These are phyloP conservation scores for Chesias legatella DNA, from an alignment of 2,888 invertebrate genomes.

Conservation along the genomic window DNA sequence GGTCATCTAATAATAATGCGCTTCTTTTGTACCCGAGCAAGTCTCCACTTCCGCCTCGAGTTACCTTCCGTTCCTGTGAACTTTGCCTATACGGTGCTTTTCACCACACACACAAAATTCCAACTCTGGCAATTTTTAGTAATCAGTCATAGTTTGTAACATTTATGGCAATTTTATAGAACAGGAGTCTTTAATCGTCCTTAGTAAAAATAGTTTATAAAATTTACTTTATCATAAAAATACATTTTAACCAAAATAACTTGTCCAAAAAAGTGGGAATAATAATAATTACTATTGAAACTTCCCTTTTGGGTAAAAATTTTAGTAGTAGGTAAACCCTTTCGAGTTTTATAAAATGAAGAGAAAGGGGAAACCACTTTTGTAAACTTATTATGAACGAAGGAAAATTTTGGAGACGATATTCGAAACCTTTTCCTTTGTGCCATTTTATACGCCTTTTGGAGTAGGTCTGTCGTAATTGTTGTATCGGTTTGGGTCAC, in stretches of 20 bases:
- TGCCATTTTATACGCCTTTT: slow-evolving; percentile 32
- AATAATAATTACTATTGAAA: too few relatives aligned
- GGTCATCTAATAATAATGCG: slow-evolving; percentile 32
- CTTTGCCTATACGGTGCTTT: too few relatives aligned
- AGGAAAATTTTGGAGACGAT: slow-evolving; percentile 35
- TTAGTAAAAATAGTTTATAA: too few relatives aligned
- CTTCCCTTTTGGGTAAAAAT: too few relatives aligned
- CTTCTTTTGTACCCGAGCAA: slow-evolving; percentile 24
- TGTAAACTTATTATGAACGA: slow-evolving; percentile 34
- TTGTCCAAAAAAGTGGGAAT: too few relatives aligned
- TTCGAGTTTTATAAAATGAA: slow-evolving; percentile 35
- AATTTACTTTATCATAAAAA: too few relatives aligned
- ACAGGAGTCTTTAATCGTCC: too few relatives aligned
- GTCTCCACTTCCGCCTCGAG: slow-evolving; percentile 21
- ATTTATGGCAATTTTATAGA: too few relatives aligned
- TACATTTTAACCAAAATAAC: too few relatives aligned
- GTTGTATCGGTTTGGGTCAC: slow-evolving; percentile 24
- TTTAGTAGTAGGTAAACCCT: slow-evolving; percentile 31
- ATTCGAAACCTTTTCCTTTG: slow-evolving; percentile 41
- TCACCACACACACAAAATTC: slow-evolving; percentile 2
- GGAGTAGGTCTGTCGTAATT: slow-evolving; percentile 18
- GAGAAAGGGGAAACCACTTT: slow-evolving; percentile 33
- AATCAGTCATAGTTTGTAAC: slow-evolving; percentile 5
- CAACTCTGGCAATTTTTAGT: slow-evolving; percentile 18
- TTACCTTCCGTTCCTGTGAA: slow-evolving; percentile 4